Base-by-base conservation (phyloP, 1,140 invertebrate genomes). In the Drosophila navojoa region DNA sequence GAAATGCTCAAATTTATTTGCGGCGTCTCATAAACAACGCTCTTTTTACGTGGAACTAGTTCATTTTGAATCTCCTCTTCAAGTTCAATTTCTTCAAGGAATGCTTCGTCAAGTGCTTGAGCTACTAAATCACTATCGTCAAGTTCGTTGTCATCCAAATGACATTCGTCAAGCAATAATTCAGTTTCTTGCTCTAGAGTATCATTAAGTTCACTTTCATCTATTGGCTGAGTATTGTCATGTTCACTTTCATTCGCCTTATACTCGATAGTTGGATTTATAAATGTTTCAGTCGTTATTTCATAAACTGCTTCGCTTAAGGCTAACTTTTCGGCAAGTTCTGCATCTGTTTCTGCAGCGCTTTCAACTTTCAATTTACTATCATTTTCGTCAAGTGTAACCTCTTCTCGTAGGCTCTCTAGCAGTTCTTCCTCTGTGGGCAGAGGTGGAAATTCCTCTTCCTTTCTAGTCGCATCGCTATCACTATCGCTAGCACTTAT, bases 1-100 rank as follows among this genome's bases (percentile, higher is more conserved):
- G 86, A 87, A 63, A 91, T 91, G 47, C 61, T 91, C 45, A 91
- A 63, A 22, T 90, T 84, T 19, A 91, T 74, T 57, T 79, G 79
- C 7, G 90, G 90, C 7, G 90, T 91, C 57, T 91, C 90, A 42
- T 85, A 90, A 29, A 91, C 76, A 27, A 90, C 55, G 67, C 85
- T 86, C 9, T 71, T 64, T 50, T 68, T 73, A 25, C 67, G 76
- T 7, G 25, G 35, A 32, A 42, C 13, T 6, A 60, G 54, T n/a
- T 84, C 73, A 38, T 68, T 66, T 7, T 7, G 32, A 7, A 32
- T 7, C 6, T 32, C 32, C 10, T 32, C 67, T n/a, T 73, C 58
- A 3, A 47, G 10, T 19, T 50, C 44, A 5, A 57, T 38, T 38
- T 81, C 59, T 38, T 73, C 61, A 2, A 55, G 52, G 4, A 72